Conservation (phyloP, 2,888 invertebrate species). For the Drosophila neutralis region DNA sequence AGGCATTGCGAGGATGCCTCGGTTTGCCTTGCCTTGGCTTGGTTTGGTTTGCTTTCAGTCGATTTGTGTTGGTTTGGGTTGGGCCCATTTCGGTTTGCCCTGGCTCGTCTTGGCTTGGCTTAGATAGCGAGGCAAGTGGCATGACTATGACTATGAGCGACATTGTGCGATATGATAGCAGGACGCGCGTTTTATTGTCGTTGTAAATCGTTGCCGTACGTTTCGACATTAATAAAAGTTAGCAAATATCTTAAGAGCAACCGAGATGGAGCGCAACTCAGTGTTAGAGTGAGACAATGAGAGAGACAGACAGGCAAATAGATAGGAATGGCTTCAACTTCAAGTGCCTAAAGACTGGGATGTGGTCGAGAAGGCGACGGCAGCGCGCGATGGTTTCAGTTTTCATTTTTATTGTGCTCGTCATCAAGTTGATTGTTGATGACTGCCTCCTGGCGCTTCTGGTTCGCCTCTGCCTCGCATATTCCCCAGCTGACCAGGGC, state of each 20-base stretch:
- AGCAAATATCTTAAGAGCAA: conserved; percentile 73
- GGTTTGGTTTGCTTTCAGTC: conserved; percentile 2
- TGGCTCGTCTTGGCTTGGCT: conserved; percentile 52
- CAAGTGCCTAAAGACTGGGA: conserved; percentile 50
- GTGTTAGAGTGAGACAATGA: conserved; percentile 20
- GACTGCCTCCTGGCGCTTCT: conserved; percentile 68
- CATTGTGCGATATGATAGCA: conserved; percentile 80
- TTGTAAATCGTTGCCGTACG: conserved; percentile 80
- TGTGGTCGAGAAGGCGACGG: not conserved
- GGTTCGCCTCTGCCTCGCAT: conserved; percentile 29
- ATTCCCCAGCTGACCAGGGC: conserved; percentile 35
- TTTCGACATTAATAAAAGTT: conserved; percentile 80
- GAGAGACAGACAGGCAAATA: conserved; percentile 10
- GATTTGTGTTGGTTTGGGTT: conserved; percentile 10
- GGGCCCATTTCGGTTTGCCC: conserved; percentile 12
- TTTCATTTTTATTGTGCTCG: conserved; percentile 80
- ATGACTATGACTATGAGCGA: conserved; percentile 78
- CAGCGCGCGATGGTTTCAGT: conserved; percentile 61
- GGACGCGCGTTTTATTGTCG: conserved; percentile 80
- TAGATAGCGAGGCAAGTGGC: conserved; percentile 71
- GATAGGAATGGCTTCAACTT: conserved; percentile 44
- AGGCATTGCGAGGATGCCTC: conserved; percentile 53
- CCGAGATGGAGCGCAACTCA: conserved; percentile 37
- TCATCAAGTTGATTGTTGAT: conserved; percentile 79
- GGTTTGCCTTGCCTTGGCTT: conserved; percentile 23